These are phyloP conservation scores for Tretioscincus oriximinensis DNA, from an alignment of 2,113 vertebrate species.

Conservation along the genomic window DNA sequence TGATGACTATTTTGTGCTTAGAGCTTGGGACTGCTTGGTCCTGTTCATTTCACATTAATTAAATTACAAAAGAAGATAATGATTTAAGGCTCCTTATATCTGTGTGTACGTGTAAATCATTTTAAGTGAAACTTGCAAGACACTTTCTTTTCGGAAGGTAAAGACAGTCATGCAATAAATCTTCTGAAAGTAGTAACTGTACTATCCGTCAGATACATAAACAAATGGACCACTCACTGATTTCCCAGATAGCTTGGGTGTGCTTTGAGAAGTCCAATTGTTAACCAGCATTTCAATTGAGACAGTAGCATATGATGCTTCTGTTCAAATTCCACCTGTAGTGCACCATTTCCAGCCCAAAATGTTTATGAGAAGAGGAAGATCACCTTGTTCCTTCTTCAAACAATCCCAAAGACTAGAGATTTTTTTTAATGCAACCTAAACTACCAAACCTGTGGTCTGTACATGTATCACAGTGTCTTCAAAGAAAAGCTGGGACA, in stretches of 20 bases:
- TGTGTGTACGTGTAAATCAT: background rate
- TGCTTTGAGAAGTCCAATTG: background rate
- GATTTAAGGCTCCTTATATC: background rate
- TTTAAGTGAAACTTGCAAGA: background rate
- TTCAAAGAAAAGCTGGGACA: too few species aligned
- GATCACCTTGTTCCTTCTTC: too few species aligned
- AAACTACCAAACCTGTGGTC: too few species aligned
- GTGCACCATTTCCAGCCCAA: too few species aligned
- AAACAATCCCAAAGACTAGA: too few species aligned
- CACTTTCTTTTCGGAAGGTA: background rate
- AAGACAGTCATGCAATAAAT: background rate
- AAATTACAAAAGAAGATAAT: constrained; percentile 13
- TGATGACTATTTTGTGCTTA: background rate
- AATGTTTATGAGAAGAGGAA: too few species aligned
- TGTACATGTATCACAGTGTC: too few species aligned
- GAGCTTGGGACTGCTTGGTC: constrained; percentile 32
- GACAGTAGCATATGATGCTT: background rate
- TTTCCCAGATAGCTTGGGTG: background rate
- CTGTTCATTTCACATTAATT: background rate
- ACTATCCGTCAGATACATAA: background rate
- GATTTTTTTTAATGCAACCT: too few species aligned
- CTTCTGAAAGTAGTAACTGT: background rate
- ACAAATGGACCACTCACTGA: background rate
- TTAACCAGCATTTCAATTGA: background rate
- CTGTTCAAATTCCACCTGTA: too few species aligned